Base-by-base conservation (phyloP, 2,888 invertebrate species). In the Petrolisthes cinctipes region DNA sequence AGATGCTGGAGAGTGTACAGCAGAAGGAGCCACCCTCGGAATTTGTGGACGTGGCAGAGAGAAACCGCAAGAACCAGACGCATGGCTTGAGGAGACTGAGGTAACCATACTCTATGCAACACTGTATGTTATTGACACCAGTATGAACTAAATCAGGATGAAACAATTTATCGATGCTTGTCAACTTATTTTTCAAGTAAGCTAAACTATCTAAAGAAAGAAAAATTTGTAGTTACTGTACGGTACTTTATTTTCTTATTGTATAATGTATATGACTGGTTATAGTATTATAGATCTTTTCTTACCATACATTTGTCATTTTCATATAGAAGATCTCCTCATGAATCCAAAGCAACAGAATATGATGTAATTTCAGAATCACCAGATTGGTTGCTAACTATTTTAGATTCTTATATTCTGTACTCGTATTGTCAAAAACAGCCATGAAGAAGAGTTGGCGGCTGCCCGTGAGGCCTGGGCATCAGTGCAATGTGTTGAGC, bases 391-490 rank as follows among this genome's bases (percentile, higher is more conserved):
- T 37, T 37, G 37, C 37, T 37, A 37, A 37, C 37, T 37, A 37
- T 37, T 37, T 37, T 37, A 37, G 37, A 37, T 1, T 37, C 37
- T 37, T 37, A 37, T 37, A 37, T 37, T 37, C 37, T 37, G 37
- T 37, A 37, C 37, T 37, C 37, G 1, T 75, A 11, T 37, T 75
- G 20, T 75, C 37, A 9, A 9, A 37, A 75, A 61, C 90, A 90
- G 89, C 78, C 86, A 88, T 9, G 86, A 84, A 66, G 88, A 89
- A 54, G 90, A 90, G 51, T 88, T 88, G 11, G 85, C 85, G 5
- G 89, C 86, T 37, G 90, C 90, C 17, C 83, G 88, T 53, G 89
- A 89, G 37, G 90, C 87, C 23, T 90, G 90, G 90, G 89, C 89
- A n/a, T 83, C 88, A 14, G 90, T 90, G 56, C 89, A 90, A 66